Evolutionary conservation across 2,113 vertebrate genomes (phyloP).

Genomic region (Thymallus thymallus): DNA sequence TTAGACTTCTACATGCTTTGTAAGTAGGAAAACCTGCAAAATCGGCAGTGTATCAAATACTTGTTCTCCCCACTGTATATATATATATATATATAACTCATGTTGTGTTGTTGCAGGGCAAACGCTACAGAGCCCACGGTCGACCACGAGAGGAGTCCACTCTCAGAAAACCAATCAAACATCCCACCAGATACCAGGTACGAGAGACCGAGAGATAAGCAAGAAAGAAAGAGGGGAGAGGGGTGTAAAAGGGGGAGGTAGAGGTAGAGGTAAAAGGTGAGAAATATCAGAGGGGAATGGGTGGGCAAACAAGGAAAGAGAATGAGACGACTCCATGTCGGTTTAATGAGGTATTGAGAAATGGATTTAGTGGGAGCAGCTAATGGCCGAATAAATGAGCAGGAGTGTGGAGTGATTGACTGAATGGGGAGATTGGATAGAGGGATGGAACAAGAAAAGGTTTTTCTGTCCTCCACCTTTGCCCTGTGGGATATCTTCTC

Average conservation of each 20-base stretch:
- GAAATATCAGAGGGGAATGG: too few relatives aligned
- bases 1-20: too few relatives aligned
- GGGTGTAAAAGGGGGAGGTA: not conserved
- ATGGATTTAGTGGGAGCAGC: too few relatives aligned
- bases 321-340: too few relatives aligned
- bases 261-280: not conserved
- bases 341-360: too few relatives aligned
- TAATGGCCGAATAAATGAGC: not conserved
- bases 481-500: constrained; percentile 33
- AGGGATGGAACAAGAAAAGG: constrained; percentile 6
- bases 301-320: too few relatives aligned
- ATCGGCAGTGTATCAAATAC: too few relatives aligned
- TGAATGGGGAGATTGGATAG: constrained; percentile 1
- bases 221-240: not conserved
- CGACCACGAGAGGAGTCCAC: constrained; percentile 81
- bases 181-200: constrained; percentile 89
- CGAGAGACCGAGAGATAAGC: not conserved
- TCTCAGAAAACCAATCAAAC: constrained; percentile 82
- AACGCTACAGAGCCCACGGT: constrained; percentile 79
- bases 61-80: too few relatives aligned
- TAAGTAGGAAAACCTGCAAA: too few relatives aligned
- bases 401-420: not conserved
- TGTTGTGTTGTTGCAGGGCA: constrained; percentile 71
- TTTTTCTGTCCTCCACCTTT: constrained; percentile 27
- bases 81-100: not conserved